phyloP scores from a whole-genome alignment of 2,113 vertebrate genomes.

The Pelecanus crispus region DNA sequence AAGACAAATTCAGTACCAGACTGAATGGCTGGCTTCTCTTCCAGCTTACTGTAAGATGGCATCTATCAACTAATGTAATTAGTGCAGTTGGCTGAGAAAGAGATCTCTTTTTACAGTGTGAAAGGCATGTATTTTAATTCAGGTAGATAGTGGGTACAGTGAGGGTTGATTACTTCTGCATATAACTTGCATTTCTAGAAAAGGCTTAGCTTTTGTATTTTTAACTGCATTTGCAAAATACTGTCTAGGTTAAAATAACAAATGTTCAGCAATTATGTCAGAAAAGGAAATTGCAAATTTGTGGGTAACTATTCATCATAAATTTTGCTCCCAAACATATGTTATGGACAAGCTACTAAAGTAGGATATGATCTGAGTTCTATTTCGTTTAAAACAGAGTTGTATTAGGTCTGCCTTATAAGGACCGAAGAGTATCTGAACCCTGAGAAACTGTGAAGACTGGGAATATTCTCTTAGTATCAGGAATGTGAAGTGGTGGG shows the following conservation, averaged over 20 bases:
- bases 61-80: background rate
- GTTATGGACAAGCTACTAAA: background rate
- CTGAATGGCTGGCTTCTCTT: background rate
- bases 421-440: background rate
- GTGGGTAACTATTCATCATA: background rate
- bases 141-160: background rate
- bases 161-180: background rate
- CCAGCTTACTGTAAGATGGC: background rate
- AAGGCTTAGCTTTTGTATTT: background rate
- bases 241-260: background rate
- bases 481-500: background rate
- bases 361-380: background rate
- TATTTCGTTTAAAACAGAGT: background rate
- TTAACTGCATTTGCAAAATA: background rate
- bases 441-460: background rate
- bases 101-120: background rate
- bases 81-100: background rate
- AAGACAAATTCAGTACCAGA: background rate
- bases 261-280: background rate
- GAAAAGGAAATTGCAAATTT: background rate
- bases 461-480: background rate
- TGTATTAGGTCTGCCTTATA: background rate
- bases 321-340: background rate
- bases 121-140: background rate
- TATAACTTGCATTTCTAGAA: background rate